These are phyloP conservation scores for Pseudorasbora parva DNA, from an alignment of 2,113 vertebrate species.

Conservation along the genomic window DNA sequence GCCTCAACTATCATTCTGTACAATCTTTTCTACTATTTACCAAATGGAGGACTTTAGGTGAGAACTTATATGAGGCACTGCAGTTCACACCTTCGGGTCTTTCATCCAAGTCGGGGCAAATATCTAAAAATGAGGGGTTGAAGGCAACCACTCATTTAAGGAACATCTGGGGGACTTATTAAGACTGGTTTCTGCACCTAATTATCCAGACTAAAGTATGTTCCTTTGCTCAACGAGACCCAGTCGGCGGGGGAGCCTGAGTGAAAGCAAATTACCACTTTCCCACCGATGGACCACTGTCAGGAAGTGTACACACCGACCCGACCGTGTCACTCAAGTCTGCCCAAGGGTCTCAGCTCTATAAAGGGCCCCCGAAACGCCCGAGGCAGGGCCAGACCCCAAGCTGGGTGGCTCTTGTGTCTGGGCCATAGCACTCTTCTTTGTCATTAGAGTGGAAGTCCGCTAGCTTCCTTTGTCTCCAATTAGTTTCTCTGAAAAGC, in stretches of 20 bases:
- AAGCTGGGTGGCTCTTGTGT: constrained; percentile 57
- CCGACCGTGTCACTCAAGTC: constrained; percentile 35
- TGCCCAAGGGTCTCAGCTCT: constrained; percentile 3
- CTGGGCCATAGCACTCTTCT: constrained; percentile 46
- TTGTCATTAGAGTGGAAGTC: constrained; percentile 66
- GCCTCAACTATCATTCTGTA: not conserved
- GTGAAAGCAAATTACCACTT: constrained; percentile 60
- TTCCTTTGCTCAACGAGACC: constrained; percentile 40
- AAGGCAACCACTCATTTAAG: constrained; percentile 38
- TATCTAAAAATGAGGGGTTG: constrained; percentile 51
- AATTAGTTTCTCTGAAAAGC: constrained; percentile 77
- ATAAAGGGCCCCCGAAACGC: constrained; percentile 44
- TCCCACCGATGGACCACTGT: constrained; percentile 51
- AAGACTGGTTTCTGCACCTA: constrained; percentile 56
- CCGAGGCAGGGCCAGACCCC: constrained; percentile 51
- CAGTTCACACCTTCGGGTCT: constrained; percentile 23
- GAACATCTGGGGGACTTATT: constrained; percentile 66
- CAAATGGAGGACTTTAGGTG: constrained; percentile 6
- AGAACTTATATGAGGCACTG: not conserved
- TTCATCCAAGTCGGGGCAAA: constrained; percentile 44
- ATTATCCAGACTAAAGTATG: constrained; percentile 52
- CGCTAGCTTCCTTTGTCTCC: constrained; percentile 74
- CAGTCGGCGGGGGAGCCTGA: constrained; percentile 40
- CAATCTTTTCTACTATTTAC: not conserved
- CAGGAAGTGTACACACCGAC: constrained; percentile 26